Conservation (phyloP, 1,140 invertebrate species). For the Melitaea cinxia region DNA sequence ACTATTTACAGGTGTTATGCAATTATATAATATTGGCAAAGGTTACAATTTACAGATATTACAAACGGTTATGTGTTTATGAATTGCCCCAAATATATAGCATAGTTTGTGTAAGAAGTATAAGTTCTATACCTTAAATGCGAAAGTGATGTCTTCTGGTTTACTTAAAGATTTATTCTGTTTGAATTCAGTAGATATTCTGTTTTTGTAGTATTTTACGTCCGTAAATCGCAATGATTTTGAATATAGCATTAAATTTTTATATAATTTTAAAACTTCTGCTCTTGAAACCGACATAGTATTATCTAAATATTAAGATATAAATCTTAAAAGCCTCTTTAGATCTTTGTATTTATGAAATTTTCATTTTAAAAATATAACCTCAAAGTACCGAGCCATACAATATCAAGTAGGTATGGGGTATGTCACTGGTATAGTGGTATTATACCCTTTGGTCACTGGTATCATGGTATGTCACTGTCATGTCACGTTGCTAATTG, state of each 20-base stretch:
- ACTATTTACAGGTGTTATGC: not conserved
- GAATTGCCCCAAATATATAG: no score
- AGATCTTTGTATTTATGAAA: not conserved
- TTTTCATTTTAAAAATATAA: not conserved
- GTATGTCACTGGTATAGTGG: not conserved
- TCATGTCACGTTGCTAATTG: no score
- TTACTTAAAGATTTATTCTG: slow-evolving; percentile 81
- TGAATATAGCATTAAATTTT: slow-evolving; percentile 65
- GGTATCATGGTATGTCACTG: no score
- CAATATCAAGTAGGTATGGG: not conserved
- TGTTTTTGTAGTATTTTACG: slow-evolving; percentile 57
- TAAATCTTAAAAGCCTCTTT: not conserved
- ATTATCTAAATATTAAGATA: not conserved
- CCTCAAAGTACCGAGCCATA: not conserved
- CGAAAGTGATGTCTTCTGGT: slow-evolving; percentile 81
- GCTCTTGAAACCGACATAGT: slow-evolving; percentile 53
- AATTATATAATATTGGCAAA: not conserved
- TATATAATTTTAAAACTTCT: slow-evolving; percentile 67
- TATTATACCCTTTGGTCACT: no score
- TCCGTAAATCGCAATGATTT: slow-evolving; percentile 65
- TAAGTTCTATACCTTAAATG: slow-evolving; percentile 77
- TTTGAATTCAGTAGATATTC: slow-evolving; percentile 82
- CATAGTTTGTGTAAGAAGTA: no score
- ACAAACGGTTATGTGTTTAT: no score
- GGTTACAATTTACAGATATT: no score